A percentile compares a stretch with the other conserved stretches of the same genome.
Evolutionary conservation across 1,140 invertebrate genomes (phyloP).

Genomic region (Pantala flavescens): DNA sequence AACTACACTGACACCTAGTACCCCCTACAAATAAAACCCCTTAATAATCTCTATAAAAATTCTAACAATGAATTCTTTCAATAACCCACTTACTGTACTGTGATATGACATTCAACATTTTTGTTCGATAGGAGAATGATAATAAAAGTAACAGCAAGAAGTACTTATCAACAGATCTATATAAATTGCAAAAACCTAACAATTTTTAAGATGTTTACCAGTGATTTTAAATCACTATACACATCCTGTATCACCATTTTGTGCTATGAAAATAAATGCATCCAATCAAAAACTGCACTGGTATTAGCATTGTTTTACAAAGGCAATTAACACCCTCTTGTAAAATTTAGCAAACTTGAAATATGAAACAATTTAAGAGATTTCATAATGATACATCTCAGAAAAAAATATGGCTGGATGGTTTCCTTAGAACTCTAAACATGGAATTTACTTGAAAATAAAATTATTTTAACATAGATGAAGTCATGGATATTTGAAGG

Average conservation of each 20-base stretch:
- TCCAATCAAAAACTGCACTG: neutral
- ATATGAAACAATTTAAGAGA: neutral
- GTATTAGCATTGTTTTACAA: neutral
- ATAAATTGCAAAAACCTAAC: conserved; percentile 7
- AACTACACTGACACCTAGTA: neutral
- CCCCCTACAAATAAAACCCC: conserved; percentile 8
- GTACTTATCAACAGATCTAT: neutral
- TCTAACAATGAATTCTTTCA: neutral
- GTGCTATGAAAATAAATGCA: conserved; percentile 6
- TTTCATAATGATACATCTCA: neutral
- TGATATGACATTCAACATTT: neutral
- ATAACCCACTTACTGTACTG: neutral
- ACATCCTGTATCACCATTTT: neutral
- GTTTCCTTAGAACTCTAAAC: neutral
- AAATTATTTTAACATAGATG: neutral
- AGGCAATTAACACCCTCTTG: neutral
- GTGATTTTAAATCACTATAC: neutral
- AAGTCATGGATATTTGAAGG: neutral
- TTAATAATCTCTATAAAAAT: neutral
- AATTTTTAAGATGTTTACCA: neutral
- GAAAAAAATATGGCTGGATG: neutral
- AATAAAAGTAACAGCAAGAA: conserved; percentile 7
- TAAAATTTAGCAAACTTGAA: neutral
- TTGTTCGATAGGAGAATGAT: neutral
- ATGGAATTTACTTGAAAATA: neutral